Base-by-base conservation (phyloP, 2,113 vertebrate genomes). In the Rhinopomastus cyanomelas region DNA sequence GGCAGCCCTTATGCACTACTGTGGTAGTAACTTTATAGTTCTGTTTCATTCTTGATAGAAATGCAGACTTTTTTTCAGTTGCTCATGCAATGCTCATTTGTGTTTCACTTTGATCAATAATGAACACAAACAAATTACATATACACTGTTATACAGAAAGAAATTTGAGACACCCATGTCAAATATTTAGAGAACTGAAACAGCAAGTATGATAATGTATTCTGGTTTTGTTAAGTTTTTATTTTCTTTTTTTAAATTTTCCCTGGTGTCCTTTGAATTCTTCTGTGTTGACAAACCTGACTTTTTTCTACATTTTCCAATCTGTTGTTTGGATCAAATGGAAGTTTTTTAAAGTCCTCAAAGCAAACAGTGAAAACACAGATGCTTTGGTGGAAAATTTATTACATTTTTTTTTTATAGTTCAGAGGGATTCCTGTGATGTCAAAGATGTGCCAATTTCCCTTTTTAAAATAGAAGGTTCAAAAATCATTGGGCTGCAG, bases 51-150 rank as follows among this genome's bases (percentile, higher is more conserved):
- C 27, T 51, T 71, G 25, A 16, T 66, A 49, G 12, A 12, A 77
- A 11, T 53, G 8, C 44, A 55, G 16, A 37, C 7, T 48, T 59
- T 0, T n/a, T 0, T 65, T 16, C 7, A 51, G 1, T 83, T 68
- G 32, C 32, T 34, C 55, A 23, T 55, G 30, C 39, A 55, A 4
- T 34, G 46, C 4, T 60, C 7, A 20, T 37, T 81, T 55, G 18
- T 51, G 4, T 88, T 81, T 19, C 16, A 5, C 32, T 16, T 88
- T 4, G 18, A 19, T 77, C 53, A 57, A 23, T 55, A 78, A 59
- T 20, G 22, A 0, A 0, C 22, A 16, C 4, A 32, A 26, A 27
- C 34, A 61, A 73, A 68, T 68, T 39, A 8, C 19, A 60, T 49
- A 68, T 4, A 11, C 12, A 36, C 15, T 37, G 17, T 51, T 44